Conservation (phyloP, 1,140 invertebrate genomes). For the Ceratina australensis region DNA sequence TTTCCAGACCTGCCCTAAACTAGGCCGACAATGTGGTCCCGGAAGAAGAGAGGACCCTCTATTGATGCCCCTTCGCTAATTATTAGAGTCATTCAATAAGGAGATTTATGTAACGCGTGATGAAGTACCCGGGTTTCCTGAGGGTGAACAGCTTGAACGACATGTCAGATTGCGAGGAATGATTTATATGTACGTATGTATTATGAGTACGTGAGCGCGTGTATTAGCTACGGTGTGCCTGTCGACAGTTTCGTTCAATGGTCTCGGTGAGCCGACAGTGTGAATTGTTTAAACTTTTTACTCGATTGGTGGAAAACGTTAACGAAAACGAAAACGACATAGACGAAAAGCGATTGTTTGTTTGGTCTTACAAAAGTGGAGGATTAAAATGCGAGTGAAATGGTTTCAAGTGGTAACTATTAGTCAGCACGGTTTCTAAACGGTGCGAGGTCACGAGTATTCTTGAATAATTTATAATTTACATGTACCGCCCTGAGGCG, state of each 20-base stretch:
- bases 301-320: too few species aligned
- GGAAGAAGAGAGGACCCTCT: conserved; percentile 38
- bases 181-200: conserved; percentile 27
- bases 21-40: conserved; percentile 50
- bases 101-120: conserved; percentile 70
- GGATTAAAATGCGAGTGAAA: not conserved
- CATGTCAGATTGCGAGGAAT: conserved; percentile 38
- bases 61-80: conserved; percentile 43
- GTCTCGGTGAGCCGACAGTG: not conserved
- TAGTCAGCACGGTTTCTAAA: conserved; percentile 15
- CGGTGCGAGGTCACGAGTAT: not conserved
- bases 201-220: not conserved
- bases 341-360: conserved; percentile 1
- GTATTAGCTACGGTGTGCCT: conserved; percentile 1
- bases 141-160: not conserved
- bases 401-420: not conserved
- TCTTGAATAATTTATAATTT: conserved; percentile 35
- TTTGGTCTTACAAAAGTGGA: too few species aligned
- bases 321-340: too few species aligned
- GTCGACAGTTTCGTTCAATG: conserved; percentile 24
- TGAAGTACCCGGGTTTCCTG: conserved; percentile 59
- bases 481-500: conserved; percentile 1
- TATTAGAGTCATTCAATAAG: conserved; percentile 67
- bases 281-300: conserved; percentile 14
- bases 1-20: conserved; percentile 51